phyloP scores from a whole-genome alignment of 1,140 invertebrate genomes.

The Odontomachus brunneus region DNA sequence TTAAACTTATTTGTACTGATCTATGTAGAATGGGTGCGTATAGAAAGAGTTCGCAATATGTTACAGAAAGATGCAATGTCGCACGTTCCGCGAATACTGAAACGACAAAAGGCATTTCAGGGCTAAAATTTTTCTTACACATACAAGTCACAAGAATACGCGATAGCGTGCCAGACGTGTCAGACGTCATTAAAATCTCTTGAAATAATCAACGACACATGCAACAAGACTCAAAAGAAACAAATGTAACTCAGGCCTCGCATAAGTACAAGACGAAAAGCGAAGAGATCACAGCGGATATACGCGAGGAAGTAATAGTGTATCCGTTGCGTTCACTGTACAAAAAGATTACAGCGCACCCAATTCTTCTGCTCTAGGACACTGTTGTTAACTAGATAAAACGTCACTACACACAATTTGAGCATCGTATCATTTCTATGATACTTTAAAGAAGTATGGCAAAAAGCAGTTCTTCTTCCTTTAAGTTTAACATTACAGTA shows the following conservation, averaged over 20 bases:
- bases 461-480: slow-evolving; percentile 63
- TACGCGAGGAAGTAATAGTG: slow-evolving; percentile 12
- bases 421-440: slow-evolving; percentile 73
- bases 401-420: slow-evolving; percentile 75
- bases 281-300: slow-evolving; percentile 25
- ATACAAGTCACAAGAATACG: slow-evolving; percentile 7
- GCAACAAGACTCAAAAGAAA: slow-evolving; percentile 11
- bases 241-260: slow-evolving; percentile 1
- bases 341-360: slow-evolving; percentile 67
- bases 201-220: slow-evolving; percentile 3
- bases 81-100: slow-evolving; percentile 2
- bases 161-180: slow-evolving; percentile 20
- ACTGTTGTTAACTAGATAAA: slow-evolving; percentile 68
- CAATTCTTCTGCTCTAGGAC: slow-evolving; percentile 70
- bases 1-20: slow-evolving; percentile 77
- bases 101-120: slow-evolving; percentile 6
- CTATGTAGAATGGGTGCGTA: slow-evolving; percentile 73
- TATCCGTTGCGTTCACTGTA: slow-evolving; percentile 40
- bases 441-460: slow-evolving; percentile 73
- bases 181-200: no score
- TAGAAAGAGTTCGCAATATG: slow-evolving; percentile 44
- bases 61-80: slow-evolving; percentile 14
- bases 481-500: slow-evolving; percentile 65
- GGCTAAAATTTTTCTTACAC: neutral
- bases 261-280: slow-evolving; percentile 61